phyloP scores from a whole-genome alignment of 53 echinoderm and acorn worm species.

The Crossaster papposus region DNA sequence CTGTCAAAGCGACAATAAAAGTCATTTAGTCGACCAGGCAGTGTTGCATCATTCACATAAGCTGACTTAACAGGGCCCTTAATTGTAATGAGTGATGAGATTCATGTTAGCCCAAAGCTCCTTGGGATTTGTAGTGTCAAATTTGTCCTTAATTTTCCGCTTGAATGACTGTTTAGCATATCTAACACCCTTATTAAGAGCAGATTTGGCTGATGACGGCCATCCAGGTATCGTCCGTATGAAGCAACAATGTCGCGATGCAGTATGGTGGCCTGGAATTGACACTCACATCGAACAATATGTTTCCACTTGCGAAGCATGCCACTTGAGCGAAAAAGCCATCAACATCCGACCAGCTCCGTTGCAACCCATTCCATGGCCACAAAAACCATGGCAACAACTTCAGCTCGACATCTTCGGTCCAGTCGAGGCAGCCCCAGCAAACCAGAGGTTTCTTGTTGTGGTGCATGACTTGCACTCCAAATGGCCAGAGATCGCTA shows the following conservation, averaged over 20 bases:
- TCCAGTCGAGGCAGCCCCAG: slow-evolving; percentile 57
- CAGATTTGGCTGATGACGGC: slow-evolving; percentile 52
- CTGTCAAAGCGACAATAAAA: too few species aligned
- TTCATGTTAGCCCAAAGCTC: slow-evolving; percentile 47
- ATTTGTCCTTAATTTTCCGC: slow-evolving; percentile 31
- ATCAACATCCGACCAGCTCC: too few species aligned
- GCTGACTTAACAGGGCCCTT: slow-evolving; percentile 26
- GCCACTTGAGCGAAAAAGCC: too few species aligned
- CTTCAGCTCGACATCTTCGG: slow-evolving; percentile 70
- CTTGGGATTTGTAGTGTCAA: slow-evolving; percentile 44
- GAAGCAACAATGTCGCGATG: slow-evolving; percentile 44
- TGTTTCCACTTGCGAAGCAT: too few species aligned
- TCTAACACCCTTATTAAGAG: slow-evolving; percentile 44
- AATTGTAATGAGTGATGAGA: slow-evolving; percentile 37
- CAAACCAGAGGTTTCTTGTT: slow-evolving; percentile 49
- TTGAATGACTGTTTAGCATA: slow-evolving; percentile 44
- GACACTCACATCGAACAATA: slow-evolving; percentile 38
- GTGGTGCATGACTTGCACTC: slow-evolving; percentile 69
- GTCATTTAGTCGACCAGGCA: too few species aligned
- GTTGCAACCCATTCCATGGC: slow-evolving; percentile 59
- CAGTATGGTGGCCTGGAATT: slow-evolving; percentile 56
- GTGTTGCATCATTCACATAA: too few species aligned
- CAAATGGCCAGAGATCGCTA: too few species aligned
- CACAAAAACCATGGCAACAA: slow-evolving; percentile 58
- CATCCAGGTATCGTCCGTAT: slow-evolving; percentile 53